Base-by-base conservation (phyloP, 2,113 vertebrate genomes). In the Gulo gulo region DNA sequence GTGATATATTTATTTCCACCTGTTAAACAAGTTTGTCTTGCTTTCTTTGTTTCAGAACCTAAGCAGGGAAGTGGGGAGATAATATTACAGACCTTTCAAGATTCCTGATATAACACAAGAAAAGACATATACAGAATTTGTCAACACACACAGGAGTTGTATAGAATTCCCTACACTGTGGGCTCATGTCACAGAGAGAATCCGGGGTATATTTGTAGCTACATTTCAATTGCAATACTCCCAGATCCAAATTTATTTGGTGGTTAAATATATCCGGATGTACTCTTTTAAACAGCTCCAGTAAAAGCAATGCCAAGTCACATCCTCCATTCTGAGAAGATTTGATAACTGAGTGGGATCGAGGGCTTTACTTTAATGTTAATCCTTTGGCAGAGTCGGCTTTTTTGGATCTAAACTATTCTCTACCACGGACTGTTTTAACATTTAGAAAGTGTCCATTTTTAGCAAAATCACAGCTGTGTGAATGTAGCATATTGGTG, bases 381-480 rank as follows among this genome's bases (percentile, higher is more conserved):
- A 92, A 91, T 94, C 45, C 67, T 90, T 97, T 42, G 94, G 42
- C 36, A 67, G 80, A 90, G 50, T 55, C 7, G 45, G 12, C 16
- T 45, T 36, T 88, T 86, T 91, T 31, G 39, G 7, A 88, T 85
- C 69, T 69, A 88, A 96, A 93, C 94, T 97, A 92, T 97, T 97
- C 88, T 95, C 83, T 82, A 95, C 65, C 87, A 92, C 83, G 94
- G 57, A 79, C 80, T 88, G 84, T 94, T 97, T 92, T 92, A 98
- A 95, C 95, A 97, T 98, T 98, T 97, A 94, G 82, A 97, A 96
- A 90, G 65, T 88, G 95, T 94, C 97, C 94, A 88, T 95, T 97
- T 98, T 98, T 98, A 98, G 98, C 87, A 96, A 97, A 97, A 67
- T 81, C 96, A 20, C 96, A 96, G 96, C 84, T 97, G 95, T 96